These are phyloP conservation scores for Dolichotis patagonum DNA, from an alignment of 2,113 vertebrate genomes.

Conservation along the genomic window DNA sequence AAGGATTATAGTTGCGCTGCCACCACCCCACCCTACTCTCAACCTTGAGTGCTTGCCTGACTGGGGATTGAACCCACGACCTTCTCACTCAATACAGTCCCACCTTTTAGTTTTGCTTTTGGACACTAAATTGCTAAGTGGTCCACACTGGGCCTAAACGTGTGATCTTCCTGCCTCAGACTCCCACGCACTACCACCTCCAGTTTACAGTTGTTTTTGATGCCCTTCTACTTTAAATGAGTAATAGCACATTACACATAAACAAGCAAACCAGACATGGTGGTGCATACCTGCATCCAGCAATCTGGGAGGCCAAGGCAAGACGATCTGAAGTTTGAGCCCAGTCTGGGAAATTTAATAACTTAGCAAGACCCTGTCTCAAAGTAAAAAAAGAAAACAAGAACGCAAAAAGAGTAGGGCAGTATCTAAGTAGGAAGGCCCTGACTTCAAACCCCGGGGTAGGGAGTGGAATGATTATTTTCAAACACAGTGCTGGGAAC, in stretches of 20 bases:
- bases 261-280: neutral
- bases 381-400: neutral
- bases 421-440: neutral
- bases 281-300: neutral
- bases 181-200: neutral
- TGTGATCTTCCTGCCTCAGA: neutral
- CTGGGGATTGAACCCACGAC: neutral
- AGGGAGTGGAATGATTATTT: neutral
- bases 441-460: neutral
- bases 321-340: neutral
- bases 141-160: too few relatives aligned
- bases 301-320: neutral
- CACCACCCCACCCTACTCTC: too few relatives aligned
- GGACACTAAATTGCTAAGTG: neutral
- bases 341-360: neutral
- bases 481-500: neutral
- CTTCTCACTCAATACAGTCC: neutral
- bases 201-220: neutral
- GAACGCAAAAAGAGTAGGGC: neutral
- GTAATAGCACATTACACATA: neutral
- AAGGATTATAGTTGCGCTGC: neutral
- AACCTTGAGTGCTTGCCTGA: neutral
- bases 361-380: neutral
- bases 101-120: neutral
- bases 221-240: neutral